A percentile compares a stretch with the other conserved stretches of the same genome.
These are phyloP conservation scores for Acanthis flammea DNA, from an alignment of 2,797 vertebrate species.

Conservation along the genomic window DNA sequence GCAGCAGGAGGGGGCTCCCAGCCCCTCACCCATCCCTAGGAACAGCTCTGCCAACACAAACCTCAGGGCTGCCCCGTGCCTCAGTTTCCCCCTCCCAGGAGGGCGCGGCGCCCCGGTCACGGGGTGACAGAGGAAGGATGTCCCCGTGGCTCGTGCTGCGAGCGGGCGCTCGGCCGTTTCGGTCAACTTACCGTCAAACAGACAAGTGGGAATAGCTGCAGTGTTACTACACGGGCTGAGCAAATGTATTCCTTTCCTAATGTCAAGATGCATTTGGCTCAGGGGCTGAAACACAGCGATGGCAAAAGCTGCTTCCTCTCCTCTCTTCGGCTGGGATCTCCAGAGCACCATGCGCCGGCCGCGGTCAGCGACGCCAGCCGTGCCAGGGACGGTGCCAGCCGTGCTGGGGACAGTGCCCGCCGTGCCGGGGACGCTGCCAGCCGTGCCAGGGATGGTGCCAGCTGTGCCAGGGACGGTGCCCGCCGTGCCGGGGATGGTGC, in stretches of 20 bases:
- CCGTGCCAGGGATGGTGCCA: not conserved
- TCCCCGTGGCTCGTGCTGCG: not conserved
- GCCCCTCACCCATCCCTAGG: not conserved
- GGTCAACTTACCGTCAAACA: conserved; percentile 46
- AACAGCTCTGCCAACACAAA: not conserved
- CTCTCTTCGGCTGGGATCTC: conserved; percentile 24
- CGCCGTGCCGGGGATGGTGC: not conserved
- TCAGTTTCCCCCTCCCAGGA: not conserved
- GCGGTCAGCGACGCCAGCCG: not conserved
- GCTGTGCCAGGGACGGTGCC: not conserved
- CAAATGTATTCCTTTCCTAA: conserved; percentile 71
- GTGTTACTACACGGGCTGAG: conserved; percentile 63
- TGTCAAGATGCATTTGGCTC: conserved; percentile 72
- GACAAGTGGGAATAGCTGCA: conserved; percentile 48
- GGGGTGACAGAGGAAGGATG: fast-evolving
- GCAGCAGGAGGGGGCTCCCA: not conserved
- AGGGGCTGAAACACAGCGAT: conserved; percentile 44
- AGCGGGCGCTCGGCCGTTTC: not conserved
- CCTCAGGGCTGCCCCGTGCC: not conserved
- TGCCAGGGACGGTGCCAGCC: not conserved
- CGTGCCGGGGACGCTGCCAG: not conserved
- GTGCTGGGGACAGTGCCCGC: not conserved
- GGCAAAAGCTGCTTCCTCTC: conserved; percentile 59
- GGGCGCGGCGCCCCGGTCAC: fast-evolving
- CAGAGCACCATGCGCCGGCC: conserved; percentile 23